phyloP scores from a whole-genome alignment of 2,888 invertebrate species.

The Stenolophus ochropezus region DNA sequence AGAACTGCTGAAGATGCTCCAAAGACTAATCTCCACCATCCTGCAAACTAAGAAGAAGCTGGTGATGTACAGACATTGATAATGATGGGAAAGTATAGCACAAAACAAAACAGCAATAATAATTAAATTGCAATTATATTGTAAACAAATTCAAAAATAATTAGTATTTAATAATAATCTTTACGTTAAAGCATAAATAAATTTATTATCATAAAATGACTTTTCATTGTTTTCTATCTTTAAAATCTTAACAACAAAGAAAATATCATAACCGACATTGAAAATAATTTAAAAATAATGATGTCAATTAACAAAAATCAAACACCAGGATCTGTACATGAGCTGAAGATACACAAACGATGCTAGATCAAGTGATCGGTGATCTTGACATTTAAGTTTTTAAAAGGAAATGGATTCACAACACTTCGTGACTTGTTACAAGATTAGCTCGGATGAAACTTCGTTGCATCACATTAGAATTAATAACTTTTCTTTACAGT shows the following conservation, averaged over 20 bases:
- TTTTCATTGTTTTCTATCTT: neutral
- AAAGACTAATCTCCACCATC: slow-evolving; percentile 78
- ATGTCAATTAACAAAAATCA: neutral
- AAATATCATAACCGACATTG: neutral
- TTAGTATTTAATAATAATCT: too few species aligned
- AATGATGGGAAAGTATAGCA: neutral
- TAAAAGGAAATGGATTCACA: neutral
- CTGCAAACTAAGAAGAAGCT: slow-evolving; percentile 73
- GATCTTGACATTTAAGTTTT: slow-evolving; percentile 5
- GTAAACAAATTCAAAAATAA: too few species aligned
- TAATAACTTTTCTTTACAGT: too few species aligned
- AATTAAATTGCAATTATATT: too few species aligned
- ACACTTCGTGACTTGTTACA: neutral
- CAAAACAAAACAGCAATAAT: too few species aligned
- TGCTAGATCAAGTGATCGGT: neutral
- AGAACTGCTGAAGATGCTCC: slow-evolving; percentile 77
- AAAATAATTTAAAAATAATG: neutral
- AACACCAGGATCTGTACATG: neutral
- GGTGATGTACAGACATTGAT: neutral
- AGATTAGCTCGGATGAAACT: too few species aligned
- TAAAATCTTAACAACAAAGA: neutral
- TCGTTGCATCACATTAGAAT: too few species aligned
- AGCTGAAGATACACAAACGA: neutral
- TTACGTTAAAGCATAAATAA: too few species aligned
- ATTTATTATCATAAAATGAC: neutral